These are phyloP conservation scores for Drosophila seguyi DNA, from an alignment of 1,140 invertebrate species.

Conservation along the genomic window DNA sequence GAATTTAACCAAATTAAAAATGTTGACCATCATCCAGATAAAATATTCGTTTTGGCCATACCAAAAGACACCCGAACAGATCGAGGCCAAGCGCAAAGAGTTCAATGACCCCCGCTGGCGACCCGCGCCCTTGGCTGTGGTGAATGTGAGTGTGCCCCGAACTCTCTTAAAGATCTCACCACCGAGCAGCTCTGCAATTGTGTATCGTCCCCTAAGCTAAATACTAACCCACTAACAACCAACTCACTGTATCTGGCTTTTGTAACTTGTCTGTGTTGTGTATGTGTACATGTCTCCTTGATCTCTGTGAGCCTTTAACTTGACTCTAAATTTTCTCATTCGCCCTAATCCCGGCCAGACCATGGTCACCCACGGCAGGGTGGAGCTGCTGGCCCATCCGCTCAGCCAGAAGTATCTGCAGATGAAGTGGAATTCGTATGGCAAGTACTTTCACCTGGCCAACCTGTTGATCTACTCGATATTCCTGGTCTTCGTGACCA, in stretches of 20 bases:
- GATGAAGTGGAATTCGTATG: conserved; percentile 95
- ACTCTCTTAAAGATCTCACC: conserved; percentile 19
- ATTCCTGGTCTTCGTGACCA: conserved; percentile 91
- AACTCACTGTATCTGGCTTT: conserved; percentile 34
- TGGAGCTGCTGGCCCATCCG: conserved; percentile 92
- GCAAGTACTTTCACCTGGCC: conserved; percentile 92
- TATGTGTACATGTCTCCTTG: neutral
- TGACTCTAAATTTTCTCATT: conserved; percentile 37
- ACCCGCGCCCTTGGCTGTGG: conserved; percentile 87
- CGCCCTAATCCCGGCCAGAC: conserved; percentile 86
- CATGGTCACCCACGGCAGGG: conserved; percentile 92
- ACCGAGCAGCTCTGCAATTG: conserved; percentile 37
- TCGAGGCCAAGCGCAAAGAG: conserved; percentile 86
- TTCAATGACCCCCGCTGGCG: conserved; percentile 87
- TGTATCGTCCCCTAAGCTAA: conserved; percentile 32
- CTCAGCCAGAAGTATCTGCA: conserved; percentile 93
- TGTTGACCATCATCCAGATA: conserved; percentile 85
- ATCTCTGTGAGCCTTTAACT: neutral
- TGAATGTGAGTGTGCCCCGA: conserved; percentile 87
- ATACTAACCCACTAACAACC: conserved; percentile 45
- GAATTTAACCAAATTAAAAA: neutral
- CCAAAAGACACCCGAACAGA: conserved; percentile 86
- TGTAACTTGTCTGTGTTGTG: conserved; percentile 28
- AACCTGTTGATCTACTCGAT: conserved; percentile 91
- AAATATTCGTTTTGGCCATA: conserved; percentile 88